These are phyloP conservation scores for Synaphobranchus kaupii DNA, from an alignment of 2,797 vertebrate species.

Conservation along the genomic window DNA sequence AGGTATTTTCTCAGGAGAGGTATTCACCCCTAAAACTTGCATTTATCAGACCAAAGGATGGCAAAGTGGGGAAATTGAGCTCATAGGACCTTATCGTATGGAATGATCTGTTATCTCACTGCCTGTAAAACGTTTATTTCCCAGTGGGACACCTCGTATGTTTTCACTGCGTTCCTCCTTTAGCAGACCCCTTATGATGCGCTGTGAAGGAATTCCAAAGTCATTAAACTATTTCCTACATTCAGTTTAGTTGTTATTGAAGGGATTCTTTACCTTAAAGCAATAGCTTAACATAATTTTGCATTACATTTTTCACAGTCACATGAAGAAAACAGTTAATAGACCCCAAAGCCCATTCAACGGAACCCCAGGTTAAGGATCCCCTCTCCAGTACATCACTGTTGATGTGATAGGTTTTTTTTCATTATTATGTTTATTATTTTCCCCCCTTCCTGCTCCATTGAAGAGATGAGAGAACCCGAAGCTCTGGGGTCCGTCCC, in stretches of 20 bases:
- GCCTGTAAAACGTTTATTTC: not conserved
- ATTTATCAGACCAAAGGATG: not conserved
- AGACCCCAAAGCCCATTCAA: too few species aligned
- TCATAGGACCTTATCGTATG: not conserved
- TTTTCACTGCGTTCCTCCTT: not conserved
- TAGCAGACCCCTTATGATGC: not conserved
- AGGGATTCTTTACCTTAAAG: not conserved
- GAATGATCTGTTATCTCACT: not conserved
- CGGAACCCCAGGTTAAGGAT: too few species aligned
- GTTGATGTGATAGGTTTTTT: not conserved
- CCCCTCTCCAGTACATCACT: not conserved
- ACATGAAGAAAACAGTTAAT: too few species aligned
- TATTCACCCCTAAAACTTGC: not conserved
- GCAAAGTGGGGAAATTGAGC: not conserved
- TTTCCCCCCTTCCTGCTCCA: not conserved
- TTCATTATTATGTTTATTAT: too few species aligned
- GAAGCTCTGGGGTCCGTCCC: too few species aligned
- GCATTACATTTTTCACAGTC: not conserved
- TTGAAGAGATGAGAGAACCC: not conserved
- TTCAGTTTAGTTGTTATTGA: not conserved
- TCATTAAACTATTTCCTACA: not conserved
- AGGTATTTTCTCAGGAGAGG: not conserved
- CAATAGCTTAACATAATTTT: too few species aligned
- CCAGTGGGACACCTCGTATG: not conserved
- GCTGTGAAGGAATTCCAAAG: not conserved